Conservation (phyloP, 2,888 invertebrate species). For the Lepidochitona cinerea region DNA sequence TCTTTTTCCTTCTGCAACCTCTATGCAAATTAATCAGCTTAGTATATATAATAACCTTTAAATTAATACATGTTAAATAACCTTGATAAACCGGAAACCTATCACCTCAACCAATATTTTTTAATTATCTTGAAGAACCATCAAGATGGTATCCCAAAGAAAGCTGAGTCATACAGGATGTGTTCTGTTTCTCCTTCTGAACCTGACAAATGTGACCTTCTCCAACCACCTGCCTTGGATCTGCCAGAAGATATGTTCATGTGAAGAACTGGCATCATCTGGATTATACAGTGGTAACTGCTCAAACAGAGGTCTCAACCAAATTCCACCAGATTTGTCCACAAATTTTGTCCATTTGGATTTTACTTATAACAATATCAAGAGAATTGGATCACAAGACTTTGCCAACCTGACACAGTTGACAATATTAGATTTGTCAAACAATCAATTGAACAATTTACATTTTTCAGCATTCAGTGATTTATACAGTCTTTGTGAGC, state of each 20-base stretch:
- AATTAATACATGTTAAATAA: too few relatives aligned
- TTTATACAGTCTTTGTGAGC: neutral
- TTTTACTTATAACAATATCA: neutral
- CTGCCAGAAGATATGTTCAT: neutral
- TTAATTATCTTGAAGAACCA: too few relatives aligned
- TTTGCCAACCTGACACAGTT: neutral
- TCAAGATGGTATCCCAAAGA: too few relatives aligned
- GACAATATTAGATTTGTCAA: neutral
- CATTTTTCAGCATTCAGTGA: neutral
- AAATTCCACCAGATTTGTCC: neutral
- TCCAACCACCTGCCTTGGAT: too few relatives aligned
- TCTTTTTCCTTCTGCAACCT: too few relatives aligned
- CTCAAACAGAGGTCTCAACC: neutral
- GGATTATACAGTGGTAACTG: neutral
- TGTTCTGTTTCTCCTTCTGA: too few relatives aligned
- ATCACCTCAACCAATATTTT: too few relatives aligned
- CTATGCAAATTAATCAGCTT: too few relatives aligned
- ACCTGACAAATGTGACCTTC: too few relatives aligned
- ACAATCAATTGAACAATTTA: neutral
- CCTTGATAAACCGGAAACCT: too few relatives aligned
- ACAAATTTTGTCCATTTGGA: neutral
- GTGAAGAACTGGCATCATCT: neutral
- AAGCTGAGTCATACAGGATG: too few relatives aligned
- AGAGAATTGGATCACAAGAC: neutral
- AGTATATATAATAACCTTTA: too few relatives aligned